Evolutionary conservation across 2,797 vertebrate species (phyloP).

Genomic region (Coregonus sp.): DNA sequence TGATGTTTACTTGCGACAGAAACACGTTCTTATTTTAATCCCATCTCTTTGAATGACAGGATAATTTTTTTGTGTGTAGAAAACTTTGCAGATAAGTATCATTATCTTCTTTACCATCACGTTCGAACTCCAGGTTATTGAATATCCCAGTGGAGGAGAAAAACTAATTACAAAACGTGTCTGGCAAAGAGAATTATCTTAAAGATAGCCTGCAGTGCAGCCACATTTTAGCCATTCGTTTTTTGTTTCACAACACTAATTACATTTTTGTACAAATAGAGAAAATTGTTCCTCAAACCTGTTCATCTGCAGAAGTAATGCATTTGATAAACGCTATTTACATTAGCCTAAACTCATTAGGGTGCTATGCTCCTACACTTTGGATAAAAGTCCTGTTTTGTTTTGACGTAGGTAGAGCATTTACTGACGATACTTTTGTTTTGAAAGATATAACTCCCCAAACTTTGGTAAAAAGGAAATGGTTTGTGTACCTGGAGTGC

Average conservation of each 20-base stretch:
- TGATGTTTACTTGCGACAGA: constrained; percentile 62
- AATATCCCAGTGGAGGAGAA: constrained; percentile 77
- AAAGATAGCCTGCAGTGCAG: constrained; percentile 77
- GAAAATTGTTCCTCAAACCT: constrained; percentile 71
- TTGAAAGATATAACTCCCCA: not conserved
- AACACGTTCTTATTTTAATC: constrained; percentile 67
- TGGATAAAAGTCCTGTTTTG: not conserved
- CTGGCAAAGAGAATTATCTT: constrained; percentile 80
- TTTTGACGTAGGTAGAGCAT: not conserved
- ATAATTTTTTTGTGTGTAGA: constrained; percentile 65
- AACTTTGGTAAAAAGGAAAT: not conserved
- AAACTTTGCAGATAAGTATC: constrained; percentile 76
- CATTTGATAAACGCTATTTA: constrained; percentile 74
- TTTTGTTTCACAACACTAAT: constrained; percentile 79
- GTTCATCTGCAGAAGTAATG: constrained; percentile 75
- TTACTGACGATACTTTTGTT: not conserved
- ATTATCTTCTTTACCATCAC: constrained; percentile 74
- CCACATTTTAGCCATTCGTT: constrained; percentile 76
- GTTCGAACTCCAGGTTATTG: constrained; percentile 79
- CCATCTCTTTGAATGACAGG: constrained; percentile 71
- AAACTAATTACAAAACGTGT: constrained; percentile 82
- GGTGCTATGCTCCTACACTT: constrained; percentile 54
- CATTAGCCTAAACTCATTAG: constrained; percentile 56
- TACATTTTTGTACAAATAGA: constrained; percentile 70
- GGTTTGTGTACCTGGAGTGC: not conserved